phyloP scores from a whole-genome alignment of 2,113 vertebrate species.

The Pardalotus punctatus region DNA sequence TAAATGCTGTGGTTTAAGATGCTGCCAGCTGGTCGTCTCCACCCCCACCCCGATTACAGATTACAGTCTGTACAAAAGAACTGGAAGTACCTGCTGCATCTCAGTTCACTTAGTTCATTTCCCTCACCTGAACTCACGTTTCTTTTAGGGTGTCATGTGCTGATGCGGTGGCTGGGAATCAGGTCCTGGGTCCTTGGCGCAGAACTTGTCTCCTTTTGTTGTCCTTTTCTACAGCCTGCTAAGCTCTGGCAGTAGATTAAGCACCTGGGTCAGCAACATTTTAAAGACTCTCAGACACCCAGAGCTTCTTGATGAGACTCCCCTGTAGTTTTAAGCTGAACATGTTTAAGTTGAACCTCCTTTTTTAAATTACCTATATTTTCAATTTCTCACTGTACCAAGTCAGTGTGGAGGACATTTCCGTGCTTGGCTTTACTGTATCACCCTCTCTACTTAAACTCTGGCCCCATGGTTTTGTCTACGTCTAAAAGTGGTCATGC shows the following conservation, averaged over 20 bases:
- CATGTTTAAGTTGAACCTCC: not conserved
- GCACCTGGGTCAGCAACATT: not conserved
- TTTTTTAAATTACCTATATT: not conserved
- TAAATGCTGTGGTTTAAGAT: not conserved
- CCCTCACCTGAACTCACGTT: not conserved
- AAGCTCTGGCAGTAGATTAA: not conserved
- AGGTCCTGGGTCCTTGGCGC: not conserved
- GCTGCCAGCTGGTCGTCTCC: not conserved
- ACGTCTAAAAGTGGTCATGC: not conserved
- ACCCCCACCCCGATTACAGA: not conserved
- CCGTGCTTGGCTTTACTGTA: not conserved
- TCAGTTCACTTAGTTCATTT: not conserved
- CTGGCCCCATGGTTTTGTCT: not conserved
- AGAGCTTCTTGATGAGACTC: not conserved
- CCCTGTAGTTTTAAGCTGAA: not conserved
- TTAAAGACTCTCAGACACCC: not conserved
- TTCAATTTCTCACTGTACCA: not conserved
- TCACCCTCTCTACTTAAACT: not conserved
- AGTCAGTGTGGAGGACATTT: not conserved
- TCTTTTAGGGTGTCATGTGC: not conserved
- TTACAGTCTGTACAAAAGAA: not conserved
- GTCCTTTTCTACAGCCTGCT: not conserved
- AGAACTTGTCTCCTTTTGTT: fast-evolving
- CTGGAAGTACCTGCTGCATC: not conserved
- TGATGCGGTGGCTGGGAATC: not conserved